A percentile compares a stretch with the other conserved stretches of the same genome.
Conservation (phyloP, 1,140 invertebrate species). For the Drosophila takahashii region DNA sequence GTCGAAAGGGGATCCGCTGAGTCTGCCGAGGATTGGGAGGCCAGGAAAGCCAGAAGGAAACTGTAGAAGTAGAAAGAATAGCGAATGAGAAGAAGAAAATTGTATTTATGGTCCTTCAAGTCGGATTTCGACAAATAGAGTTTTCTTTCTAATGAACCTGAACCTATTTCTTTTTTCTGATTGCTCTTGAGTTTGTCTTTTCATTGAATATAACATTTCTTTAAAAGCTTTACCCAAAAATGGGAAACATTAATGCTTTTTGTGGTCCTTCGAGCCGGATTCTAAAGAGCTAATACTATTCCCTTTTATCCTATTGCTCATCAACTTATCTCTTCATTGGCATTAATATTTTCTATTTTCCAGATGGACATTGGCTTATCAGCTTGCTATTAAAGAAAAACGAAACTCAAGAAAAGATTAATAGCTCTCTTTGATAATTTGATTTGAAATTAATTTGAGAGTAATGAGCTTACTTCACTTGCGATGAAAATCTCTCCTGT, state of each 20-base stretch:
- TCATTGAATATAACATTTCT: no score
- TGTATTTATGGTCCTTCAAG: background rate
- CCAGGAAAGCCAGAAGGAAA: slow-evolving; percentile 56
- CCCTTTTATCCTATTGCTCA: no score
- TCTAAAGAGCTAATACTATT: no score
- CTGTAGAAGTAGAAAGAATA: slow-evolving; percentile 15
- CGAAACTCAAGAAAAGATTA: background rate
- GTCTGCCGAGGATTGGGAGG: slow-evolving; percentile 10
- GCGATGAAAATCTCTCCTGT: background rate
- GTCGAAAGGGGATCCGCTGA: slow-evolving; percentile 19
- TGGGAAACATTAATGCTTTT: no score
- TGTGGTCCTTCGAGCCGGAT: no score
- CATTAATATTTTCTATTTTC: background rate
- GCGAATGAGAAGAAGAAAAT: background rate
- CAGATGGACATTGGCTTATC: background rate
- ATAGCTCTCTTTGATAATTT: background rate
- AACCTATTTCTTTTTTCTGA: no score
- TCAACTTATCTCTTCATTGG: background rate
- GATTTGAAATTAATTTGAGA: slow-evolving; percentile 1
- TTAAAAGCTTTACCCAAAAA: no score
- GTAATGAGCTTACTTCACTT: slow-evolving; percentile 10
- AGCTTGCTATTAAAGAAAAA: background rate
- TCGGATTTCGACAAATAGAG: background rate
- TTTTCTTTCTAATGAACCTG: no score
- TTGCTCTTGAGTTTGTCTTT: no score